Evolutionary conservation across 1,140 invertebrate genomes (phyloP).

Genomic region (Pararge aegeria): DNA sequence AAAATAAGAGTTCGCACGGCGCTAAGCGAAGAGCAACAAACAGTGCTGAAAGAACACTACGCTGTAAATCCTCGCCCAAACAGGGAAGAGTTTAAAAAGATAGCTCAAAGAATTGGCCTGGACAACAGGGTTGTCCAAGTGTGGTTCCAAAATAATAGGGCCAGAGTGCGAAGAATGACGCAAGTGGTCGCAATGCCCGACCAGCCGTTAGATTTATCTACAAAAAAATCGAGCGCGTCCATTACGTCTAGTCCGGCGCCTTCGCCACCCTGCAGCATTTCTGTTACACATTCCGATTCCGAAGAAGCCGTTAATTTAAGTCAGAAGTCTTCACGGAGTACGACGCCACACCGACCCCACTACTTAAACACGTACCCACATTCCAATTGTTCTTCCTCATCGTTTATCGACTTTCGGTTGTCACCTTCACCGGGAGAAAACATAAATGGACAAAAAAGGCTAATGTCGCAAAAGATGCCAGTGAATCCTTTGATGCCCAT

Average conservation of each 20-base stretch:
- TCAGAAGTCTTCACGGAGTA: constrained; percentile 84
- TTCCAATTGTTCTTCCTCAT: constrained; percentile 79
- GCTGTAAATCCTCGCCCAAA: constrained; percentile 94
- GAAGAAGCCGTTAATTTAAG: constrained; percentile 87
- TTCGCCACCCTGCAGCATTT: constrained; percentile 81
- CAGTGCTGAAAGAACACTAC: constrained; percentile 93
- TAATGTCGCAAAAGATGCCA: constrained; percentile 51
- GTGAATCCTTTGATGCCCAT: constrained; percentile 76
- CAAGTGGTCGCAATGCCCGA: constrained; percentile 80
- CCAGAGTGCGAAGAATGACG: constrained; percentile 89
- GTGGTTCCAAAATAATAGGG: constrained; percentile 99
- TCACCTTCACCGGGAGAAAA: constrained; percentile 78
- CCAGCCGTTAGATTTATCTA: constrained; percentile 93
- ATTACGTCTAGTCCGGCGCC: constrained; percentile 81
- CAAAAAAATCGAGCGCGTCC: constrained; percentile 84
- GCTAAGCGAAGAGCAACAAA: constrained; percentile 95
- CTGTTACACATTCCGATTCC: constrained; percentile 80
- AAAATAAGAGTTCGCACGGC: constrained; percentile 94
- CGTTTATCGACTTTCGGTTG: constrained; percentile 73
- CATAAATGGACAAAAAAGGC: constrained; percentile 61
- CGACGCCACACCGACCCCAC: constrained; percentile 78
- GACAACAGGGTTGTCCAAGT: constrained; percentile 96
- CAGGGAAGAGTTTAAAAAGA: constrained; percentile 93
- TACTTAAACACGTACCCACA: constrained; percentile 79
- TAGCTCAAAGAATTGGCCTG: constrained; percentile 94